Evolutionary conservation across 2,797 vertebrate species (phyloP).

Genomic region (Miichthys miiuy): DNA sequence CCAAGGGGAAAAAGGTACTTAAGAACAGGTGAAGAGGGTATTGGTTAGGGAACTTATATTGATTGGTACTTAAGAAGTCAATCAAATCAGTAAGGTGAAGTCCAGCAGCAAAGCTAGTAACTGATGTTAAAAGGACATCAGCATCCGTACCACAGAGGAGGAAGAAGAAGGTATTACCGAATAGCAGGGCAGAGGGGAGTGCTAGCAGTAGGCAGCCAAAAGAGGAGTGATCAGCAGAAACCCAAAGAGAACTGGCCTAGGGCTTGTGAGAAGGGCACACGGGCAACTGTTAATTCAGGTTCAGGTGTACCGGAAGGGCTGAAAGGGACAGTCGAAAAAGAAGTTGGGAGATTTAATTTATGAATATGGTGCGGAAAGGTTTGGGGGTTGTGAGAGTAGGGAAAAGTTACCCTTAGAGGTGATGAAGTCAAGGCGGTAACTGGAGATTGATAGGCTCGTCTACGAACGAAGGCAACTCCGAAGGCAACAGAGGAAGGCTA

Average conservation of each 20-base stretch:
- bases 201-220: not conserved
- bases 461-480: not conserved
- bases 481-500: not conserved
- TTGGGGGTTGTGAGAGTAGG: not conserved
- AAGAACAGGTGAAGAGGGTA: not conserved
- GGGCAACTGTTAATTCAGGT: constrained; percentile 19
- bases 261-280: constrained; percentile 7
- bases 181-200: not conserved
- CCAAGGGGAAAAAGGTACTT: not conserved
- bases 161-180: not conserved
- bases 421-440: not conserved
- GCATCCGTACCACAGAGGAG: constrained; percentile 3
- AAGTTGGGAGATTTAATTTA: constrained; percentile 8
- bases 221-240: constrained; percentile 16
- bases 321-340: not conserved
- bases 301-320: not conserved
- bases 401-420: not conserved
- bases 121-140: not conserved
- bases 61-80: constrained; percentile 1
- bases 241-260: constrained; percentile 2
- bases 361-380: not conserved
- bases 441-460: not conserved
- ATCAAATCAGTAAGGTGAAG: constrained; percentile 2
- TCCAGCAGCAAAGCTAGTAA: not conserved
- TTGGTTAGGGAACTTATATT: not conserved